Evolutionary conservation across 2,888 invertebrate genomes (phyloP).

Genomic region (Azorinus chamasolen): DNA sequence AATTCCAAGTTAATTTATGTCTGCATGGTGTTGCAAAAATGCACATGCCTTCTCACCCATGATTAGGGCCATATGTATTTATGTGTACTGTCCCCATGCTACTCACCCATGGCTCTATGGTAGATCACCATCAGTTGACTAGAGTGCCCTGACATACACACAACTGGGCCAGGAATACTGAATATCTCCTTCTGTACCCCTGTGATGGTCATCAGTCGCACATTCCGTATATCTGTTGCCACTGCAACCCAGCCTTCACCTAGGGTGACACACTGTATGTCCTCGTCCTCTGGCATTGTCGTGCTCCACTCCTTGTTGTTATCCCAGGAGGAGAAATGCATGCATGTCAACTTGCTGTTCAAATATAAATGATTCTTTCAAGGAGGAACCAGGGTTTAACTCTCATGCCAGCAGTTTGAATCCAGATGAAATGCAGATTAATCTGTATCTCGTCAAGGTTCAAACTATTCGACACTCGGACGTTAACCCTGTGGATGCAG

Average conservation of each 20-base stretch:
- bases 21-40: too few relatives aligned
- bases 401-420: too few relatives aligned
- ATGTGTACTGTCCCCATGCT: too few relatives aligned
- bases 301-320: constrained; percentile 94
- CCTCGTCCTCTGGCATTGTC: constrained; percentile 92
- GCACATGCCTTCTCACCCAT: too few relatives aligned
- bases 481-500: too few relatives aligned
- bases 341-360: constrained; percentile 91
- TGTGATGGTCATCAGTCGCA: constrained; percentile 94
- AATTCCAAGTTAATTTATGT: too few relatives aligned
- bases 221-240: constrained; percentile 91
- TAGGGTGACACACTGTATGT: constrained; percentile 88
- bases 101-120: constrained; percentile 89
- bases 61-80: too few relatives aligned
- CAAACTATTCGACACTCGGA: too few relatives aligned
- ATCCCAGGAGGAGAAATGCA: constrained; percentile 90
- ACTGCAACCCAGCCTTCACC: constrained; percentile 92
- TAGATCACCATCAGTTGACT: constrained; percentile 90
- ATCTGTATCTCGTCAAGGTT: too few relatives aligned
- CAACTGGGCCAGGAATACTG: constrained; percentile 91
- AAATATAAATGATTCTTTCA: constrained; percentile 1
- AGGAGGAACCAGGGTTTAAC: too few relatives aligned
- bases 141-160: constrained; percentile 90
- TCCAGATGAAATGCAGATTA: too few relatives aligned
- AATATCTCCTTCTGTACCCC: constrained; percentile 95